Conservation (phyloP, 2,113 vertebrate genomes). For the Ictalurus furcatus region DNA sequence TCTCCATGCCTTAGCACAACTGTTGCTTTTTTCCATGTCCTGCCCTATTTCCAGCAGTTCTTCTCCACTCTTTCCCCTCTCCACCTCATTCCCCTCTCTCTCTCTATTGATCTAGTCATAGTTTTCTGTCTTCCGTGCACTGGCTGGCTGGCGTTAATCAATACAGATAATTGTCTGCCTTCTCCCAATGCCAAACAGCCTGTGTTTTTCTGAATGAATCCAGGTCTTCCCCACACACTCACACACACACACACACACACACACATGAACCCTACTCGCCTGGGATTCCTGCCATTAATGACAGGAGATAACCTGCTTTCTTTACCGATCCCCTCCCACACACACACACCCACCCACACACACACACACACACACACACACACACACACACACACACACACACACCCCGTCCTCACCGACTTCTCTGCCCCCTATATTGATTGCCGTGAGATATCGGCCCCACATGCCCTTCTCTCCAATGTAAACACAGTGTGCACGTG, state of each 20-base stretch:
- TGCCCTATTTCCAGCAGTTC: constrained; percentile 44
- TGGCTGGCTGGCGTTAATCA: constrained; percentile 82
- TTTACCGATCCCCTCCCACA: constrained; percentile 69
- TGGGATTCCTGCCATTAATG: constrained; percentile 77
- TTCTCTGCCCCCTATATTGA: constrained; percentile 63
- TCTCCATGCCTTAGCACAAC: constrained; percentile 19
- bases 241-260: constrained; percentile 12
- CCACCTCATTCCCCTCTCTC: constrained; percentile 59
- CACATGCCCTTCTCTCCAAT: constrained; percentile 63
- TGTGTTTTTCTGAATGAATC: constrained; percentile 79
- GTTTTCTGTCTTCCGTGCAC: constrained; percentile 78
- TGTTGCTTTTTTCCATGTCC: constrained; percentile 43
- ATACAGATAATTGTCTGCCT: constrained; percentile 85
- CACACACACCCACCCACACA: neutral
- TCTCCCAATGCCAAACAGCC: constrained; percentile 79
- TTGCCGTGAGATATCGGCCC: constrained; percentile 77
- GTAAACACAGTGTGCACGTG: constrained; percentile 73
- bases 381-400: constrained; percentile 1
- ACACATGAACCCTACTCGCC: constrained; percentile 37
- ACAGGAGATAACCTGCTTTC: constrained; percentile 80
- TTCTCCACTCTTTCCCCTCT: constrained; percentile 34
- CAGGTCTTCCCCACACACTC: constrained; percentile 70
- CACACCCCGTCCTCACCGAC: constrained; percentile 26
- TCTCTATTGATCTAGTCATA: constrained; percentile 79
- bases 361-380: neutral